Percentiles rank a stretch among this genome's conserved stretches.
These are phyloP conservation scores for Bucorvus abyssinicus DNA, from an alignment of 2,797 vertebrate genomes.

Conservation along the genomic window DNA sequence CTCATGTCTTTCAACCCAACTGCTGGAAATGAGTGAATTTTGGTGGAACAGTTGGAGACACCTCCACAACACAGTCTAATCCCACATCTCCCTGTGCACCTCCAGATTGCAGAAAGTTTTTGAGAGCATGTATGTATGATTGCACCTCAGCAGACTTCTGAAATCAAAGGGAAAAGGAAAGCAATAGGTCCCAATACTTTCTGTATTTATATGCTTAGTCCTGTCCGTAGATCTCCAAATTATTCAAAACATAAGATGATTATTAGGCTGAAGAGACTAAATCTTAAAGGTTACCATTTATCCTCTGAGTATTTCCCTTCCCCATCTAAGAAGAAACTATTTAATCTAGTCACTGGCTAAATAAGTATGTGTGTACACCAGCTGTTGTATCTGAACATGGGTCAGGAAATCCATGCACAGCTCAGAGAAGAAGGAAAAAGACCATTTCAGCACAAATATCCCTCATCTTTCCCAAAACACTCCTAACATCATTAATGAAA, in stretches of 20 bases:
- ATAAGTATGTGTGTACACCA: not conserved
- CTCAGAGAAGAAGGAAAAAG: not conserved
- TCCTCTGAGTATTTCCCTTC: accelerated
- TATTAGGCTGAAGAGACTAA: not conserved
- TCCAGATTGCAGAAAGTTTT: not conserved
- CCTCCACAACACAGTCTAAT: not conserved
- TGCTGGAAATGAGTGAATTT: not conserved
- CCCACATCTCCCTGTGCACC: accelerated
- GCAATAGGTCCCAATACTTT: not conserved
- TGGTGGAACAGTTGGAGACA: not conserved
- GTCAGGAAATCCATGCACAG: not conserved
- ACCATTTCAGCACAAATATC: not conserved
- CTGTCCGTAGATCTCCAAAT: not conserved
- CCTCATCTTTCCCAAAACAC: not conserved
- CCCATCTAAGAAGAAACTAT: not conserved
- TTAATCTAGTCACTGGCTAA: not conserved
- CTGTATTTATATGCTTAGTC: not conserved
- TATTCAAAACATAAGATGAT: not conserved
- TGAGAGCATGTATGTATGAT: accelerated
- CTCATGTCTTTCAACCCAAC: not conserved
- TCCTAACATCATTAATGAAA: not conserved
- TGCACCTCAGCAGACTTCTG: not conserved
- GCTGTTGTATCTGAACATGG: not conserved
- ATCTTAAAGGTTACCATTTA: not conserved
- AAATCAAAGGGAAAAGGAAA: not conserved